Conservation (phyloP, 2,113 vertebrate species). For the Cebidichthys violaceus region DNA sequence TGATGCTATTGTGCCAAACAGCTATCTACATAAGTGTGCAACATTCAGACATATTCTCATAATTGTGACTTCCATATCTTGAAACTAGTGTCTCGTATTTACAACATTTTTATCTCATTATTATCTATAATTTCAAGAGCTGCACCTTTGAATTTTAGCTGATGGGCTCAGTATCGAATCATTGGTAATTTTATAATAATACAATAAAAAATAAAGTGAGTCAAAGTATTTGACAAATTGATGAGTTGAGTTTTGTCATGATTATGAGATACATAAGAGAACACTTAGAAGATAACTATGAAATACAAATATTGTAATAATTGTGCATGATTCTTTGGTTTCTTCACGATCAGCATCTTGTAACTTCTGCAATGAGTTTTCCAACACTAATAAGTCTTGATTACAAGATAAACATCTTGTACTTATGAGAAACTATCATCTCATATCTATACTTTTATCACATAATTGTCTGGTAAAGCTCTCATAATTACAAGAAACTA, state of each 20-base stretch:
- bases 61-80: not conserved
- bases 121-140: not conserved
- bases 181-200: not conserved
- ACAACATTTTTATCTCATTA: not conserved
- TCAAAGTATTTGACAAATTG: not conserved
- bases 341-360: not conserved
- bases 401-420: not conserved
- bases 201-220: not conserved
- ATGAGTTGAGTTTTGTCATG: not conserved
- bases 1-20: not conserved
- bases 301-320: not conserved
- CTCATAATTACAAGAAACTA: not conserved
- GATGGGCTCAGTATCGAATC: not conserved
- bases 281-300: not conserved
- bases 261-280: not conserved
- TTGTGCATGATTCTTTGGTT: not conserved
- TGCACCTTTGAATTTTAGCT: not conserved
- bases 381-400: not conserved
- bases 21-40: not conserved
- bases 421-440: not conserved
- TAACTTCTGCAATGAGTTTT: not conserved
- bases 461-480: not conserved
- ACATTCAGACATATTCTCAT: not conserved
- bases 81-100: not conserved
- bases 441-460: not conserved